Conservation (phyloP, 2,113 vertebrate genomes). For the Morone saxatilis region DNA sequence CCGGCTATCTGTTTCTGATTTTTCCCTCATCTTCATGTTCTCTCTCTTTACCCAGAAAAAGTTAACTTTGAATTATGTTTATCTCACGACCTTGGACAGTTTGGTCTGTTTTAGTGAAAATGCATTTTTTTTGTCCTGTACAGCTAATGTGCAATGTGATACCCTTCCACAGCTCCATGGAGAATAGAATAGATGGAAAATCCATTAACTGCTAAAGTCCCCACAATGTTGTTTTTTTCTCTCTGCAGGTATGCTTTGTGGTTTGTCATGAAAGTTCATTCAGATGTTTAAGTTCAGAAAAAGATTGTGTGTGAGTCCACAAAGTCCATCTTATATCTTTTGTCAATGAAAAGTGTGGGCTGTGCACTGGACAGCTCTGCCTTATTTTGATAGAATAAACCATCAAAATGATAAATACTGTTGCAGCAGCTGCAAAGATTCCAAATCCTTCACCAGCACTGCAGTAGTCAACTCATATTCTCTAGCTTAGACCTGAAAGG, state of each 20-base stretch:
- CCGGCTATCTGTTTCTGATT: constrained; percentile 37
- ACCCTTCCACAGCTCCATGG: constrained; percentile 28
- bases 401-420: constrained; percentile 52
- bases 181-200: constrained; percentile 70
- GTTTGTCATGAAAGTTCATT: constrained; percentile 54
- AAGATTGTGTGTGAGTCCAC: constrained; percentile 15
- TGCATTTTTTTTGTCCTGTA: constrained; percentile 40
- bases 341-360: constrained; percentile 14
- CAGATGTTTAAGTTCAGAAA: constrained; percentile 52
- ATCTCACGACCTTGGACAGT: constrained; percentile 40
- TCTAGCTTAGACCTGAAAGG: constrained; percentile 45
- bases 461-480: constrained; percentile 61
- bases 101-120: constrained; percentile 60
- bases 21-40: constrained; percentile 37
- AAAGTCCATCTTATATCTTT: constrained; percentile 45
- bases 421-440: constrained; percentile 49
- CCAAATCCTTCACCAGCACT: constrained; percentile 43
- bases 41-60: constrained; percentile 43
- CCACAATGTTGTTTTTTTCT: constrained; percentile 29
- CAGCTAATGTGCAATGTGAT: constrained; percentile 55
- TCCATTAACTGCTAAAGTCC: constrained; percentile 62
- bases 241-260: constrained; percentile 60
- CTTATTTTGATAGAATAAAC: constrained; percentile 51
- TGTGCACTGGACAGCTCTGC: constrained; percentile 33
- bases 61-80: constrained; percentile 60